Conservation (phyloP, 2,113 vertebrate species). For the Saimiri boliviensis region DNA sequence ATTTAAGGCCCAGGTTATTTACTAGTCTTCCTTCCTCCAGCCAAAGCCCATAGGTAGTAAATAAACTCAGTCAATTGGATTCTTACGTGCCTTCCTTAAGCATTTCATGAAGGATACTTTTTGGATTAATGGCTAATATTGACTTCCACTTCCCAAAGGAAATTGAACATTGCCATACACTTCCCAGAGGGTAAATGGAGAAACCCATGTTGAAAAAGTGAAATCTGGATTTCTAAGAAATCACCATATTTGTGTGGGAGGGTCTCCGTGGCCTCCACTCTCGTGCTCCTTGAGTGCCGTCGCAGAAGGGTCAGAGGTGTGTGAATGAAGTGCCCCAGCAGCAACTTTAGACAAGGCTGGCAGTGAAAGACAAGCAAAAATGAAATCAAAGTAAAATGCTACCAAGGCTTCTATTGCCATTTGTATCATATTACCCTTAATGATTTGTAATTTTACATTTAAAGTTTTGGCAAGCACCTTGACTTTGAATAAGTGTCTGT, state of each 20-base stretch:
- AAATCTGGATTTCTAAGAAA: neutral
- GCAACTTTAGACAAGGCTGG: neutral
- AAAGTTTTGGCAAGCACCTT: conserved; percentile 76
- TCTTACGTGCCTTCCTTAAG: neutral
- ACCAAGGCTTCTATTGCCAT: conserved; percentile 69
- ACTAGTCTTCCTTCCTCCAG: neutral
- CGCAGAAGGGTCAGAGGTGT: neutral
- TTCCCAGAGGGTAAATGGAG: neutral
- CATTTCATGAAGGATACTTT: neutral
- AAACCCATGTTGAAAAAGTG: neutral
- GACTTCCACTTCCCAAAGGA: neutral
- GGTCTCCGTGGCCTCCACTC: neutral
- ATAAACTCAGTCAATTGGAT: neutral
- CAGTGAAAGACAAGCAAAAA: conserved; percentile 49
- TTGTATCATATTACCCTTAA: conserved; percentile 72
- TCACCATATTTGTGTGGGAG: neutral
- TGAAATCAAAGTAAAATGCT: conserved; percentile 64
- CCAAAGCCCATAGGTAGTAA: neutral
- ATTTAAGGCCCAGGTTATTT: neutral
- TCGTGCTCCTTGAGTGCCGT: neutral
- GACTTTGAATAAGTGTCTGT: conserved; percentile 75
- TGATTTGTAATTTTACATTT: conserved; percentile 77
- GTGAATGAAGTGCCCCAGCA: neutral
- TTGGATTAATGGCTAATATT: conserved; percentile 21
- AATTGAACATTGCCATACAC: neutral